phyloP scores from a whole-genome alignment of 2,113 vertebrate genomes.

The Pterocles orientalis region DNA sequence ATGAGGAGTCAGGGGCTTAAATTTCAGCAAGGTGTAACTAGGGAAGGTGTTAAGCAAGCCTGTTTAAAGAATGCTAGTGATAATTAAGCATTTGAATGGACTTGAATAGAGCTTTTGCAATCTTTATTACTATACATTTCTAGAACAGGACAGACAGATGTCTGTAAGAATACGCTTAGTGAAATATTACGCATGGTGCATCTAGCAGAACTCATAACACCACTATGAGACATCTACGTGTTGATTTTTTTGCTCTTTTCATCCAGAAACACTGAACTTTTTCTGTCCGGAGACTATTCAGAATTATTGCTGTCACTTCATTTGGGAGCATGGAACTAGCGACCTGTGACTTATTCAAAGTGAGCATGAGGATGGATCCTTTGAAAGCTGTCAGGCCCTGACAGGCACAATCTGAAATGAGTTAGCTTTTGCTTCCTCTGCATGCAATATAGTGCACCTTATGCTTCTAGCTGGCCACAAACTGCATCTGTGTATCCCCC shows the following conservation, averaged over 20 bases:
- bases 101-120: neutral
- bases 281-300: neutral
- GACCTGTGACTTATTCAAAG: neutral
- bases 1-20: neutral
- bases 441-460: neutral
- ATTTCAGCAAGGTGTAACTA: neutral
- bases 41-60: neutral
- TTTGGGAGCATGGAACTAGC: neutral
- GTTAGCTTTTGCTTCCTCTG: neutral
- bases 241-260: neutral
- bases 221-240: neutral
- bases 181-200: rapidly evolving
- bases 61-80: neutral
- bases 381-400: neutral
- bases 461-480: neutral
- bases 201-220: neutral
- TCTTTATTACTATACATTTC: neutral
- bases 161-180: neutral
- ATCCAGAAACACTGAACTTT: neutral
- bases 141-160: neutral
- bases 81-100: neutral
- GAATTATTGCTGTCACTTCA: neutral
- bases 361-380: neutral
- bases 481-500: neutral
- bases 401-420: neutral